Conservation (phyloP, 2,888 invertebrate genomes). For the Malthinus seriepunctatus region DNA sequence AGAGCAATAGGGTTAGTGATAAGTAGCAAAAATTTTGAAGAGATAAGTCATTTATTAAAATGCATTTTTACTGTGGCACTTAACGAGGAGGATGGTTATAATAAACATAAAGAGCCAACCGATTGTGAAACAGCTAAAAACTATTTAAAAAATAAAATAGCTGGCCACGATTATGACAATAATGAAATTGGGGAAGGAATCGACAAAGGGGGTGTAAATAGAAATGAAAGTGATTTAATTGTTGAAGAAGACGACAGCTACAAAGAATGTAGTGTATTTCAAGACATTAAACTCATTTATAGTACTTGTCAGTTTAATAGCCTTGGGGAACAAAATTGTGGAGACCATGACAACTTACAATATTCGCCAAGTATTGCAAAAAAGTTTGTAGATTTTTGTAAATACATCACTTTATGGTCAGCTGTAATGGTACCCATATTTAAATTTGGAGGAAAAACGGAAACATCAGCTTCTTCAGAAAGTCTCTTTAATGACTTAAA, state of each 20-base stretch:
- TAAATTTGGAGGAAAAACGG: neutral
- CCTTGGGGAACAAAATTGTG: neutral
- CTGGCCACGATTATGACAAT: neutral
- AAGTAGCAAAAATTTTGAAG: neutral
- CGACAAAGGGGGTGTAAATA: neutral
- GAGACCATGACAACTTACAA: constrained; percentile 1
- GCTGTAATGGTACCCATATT: constrained; percentile 4
- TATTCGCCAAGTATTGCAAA: neutral
- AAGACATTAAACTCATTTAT: neutral
- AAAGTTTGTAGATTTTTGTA: constrained; percentile 3
- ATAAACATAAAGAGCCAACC: neutral
- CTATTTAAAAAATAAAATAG: constrained; percentile 2
- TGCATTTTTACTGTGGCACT: neutral
- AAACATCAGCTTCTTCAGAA: neutral
- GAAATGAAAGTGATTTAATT: neutral
- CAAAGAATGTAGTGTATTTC: neutral
- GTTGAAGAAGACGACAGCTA: no score
- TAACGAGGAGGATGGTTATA: constrained; percentile 3
- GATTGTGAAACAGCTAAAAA: constrained; percentile 1
- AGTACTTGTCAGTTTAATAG: neutral
- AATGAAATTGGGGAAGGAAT: neutral
- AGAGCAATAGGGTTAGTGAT: neutral
- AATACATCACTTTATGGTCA: neutral
- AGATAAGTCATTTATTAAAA: neutral
- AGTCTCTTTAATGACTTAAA: neutral